Evolutionary conservation across 2,797 vertebrate genomes (phyloP).

Genomic region (Paramormyrops hopkinsi): DNA sequence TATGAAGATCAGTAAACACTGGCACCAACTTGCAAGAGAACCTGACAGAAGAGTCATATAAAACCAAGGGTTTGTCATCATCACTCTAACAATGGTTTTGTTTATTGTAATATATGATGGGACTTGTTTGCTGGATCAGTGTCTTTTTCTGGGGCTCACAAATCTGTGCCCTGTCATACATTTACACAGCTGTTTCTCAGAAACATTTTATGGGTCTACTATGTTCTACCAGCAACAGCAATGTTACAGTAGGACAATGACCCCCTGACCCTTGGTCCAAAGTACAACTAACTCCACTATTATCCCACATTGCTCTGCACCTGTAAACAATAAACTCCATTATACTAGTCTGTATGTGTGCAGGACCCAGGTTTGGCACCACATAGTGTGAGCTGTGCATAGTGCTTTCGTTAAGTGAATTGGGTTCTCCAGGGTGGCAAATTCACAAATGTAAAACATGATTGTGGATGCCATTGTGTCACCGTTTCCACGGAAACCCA

Average conservation of each 20-base stretch:
- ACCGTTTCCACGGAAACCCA: slow-evolving; percentile 2
- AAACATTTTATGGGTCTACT: neutral
- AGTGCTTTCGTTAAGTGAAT: neutral
- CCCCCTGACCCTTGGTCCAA: neutral
- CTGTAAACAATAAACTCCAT: neutral
- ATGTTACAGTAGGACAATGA: neutral
- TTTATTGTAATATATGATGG: neutral
- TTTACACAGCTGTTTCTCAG: neutral
- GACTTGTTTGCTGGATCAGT: neutral
- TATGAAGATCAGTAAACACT: neutral
- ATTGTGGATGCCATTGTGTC: neutral
- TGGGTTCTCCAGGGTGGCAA: neutral
- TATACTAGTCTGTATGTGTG: neutral
- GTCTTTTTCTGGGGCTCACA: neutral
- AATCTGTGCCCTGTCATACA: neutral
- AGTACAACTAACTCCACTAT: neutral
- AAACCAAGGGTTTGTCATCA: neutral
- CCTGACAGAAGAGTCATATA: neutral
- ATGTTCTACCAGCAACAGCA: neutral
- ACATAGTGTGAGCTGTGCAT: neutral
- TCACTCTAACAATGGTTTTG: neutral
- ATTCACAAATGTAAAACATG: neutral
- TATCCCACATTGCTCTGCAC: neutral
- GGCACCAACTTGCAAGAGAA: neutral
- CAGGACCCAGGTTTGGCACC: neutral